Percentiles rank a stretch among this genome's conserved stretches.
phyloP scores from a whole-genome alignment of 2,888 invertebrate genomes.

The Microctonus brassicae region DNA sequence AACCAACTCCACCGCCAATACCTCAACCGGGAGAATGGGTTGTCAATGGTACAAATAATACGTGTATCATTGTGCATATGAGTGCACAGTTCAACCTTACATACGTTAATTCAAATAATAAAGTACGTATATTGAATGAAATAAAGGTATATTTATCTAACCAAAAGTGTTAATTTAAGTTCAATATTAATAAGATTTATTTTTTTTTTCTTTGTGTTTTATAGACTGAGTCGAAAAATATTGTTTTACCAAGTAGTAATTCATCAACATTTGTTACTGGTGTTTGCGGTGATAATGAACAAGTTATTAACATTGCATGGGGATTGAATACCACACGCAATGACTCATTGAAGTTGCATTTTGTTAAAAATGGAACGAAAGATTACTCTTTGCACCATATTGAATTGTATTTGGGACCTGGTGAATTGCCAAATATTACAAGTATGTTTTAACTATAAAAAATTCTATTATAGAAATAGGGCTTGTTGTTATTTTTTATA shows the following conservation, averaged over 20 bases:
- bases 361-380: slow-evolving; percentile 65
- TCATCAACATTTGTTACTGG: too few relatives aligned
- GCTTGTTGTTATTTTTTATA: background rate
- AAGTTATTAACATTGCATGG: slow-evolving; percentile 68
- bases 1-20: slow-evolving; percentile 46
- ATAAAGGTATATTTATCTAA: slow-evolving; percentile 4
- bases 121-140: slow-evolving; percentile 49
- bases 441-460: slow-evolving; percentile 47
- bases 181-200: slow-evolving; percentile 13
- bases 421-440: slow-evolving; percentile 63
- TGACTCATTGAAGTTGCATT: slow-evolving; percentile 66
- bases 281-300: slow-evolving; percentile 65
- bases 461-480: background rate
- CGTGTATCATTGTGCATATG: slow-evolving; percentile 78
- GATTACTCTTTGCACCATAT: slow-evolving; percentile 57
- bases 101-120: slow-evolving; percentile 69
- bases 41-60: slow-evolving; percentile 70
- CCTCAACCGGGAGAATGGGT: slow-evolving; percentile 71
- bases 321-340: slow-evolving; percentile 50
- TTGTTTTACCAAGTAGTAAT: slow-evolving; percentile 69
- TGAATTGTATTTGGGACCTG: slow-evolving; percentile 55
- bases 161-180: background rate
- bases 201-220: slow-evolving; percentile 46
- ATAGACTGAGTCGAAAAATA: slow-evolving; percentile 58
- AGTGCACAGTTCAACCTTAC: slow-evolving; percentile 77